These are phyloP conservation scores for Ctenodactylus gundi DNA, from an alignment of 2,113 vertebrate genomes.

Conservation along the genomic window DNA sequence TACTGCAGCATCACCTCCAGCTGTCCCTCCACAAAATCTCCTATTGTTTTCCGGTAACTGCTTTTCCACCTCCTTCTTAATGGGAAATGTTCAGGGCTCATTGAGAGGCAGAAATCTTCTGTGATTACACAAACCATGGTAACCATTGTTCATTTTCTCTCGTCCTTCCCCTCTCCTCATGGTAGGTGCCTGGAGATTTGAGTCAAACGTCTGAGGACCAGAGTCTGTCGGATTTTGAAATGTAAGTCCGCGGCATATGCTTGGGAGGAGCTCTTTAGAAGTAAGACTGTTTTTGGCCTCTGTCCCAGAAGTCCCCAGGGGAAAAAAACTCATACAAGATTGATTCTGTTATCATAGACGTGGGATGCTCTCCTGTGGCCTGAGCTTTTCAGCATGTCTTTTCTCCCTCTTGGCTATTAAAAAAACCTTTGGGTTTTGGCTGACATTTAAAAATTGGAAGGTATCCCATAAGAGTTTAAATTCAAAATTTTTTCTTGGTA, in stretches of 20 bases:
- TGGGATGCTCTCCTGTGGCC: background rate
- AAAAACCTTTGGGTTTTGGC: background rate
- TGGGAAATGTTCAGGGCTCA: background rate
- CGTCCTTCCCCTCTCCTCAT: conserved; percentile 34
- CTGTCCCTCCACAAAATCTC: conserved; percentile 26
- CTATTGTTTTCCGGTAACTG: conserved; percentile 27
- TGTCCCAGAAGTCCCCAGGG: background rate
- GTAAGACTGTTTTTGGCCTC: background rate
- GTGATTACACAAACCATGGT: conserved; percentile 54
- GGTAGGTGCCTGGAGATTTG: conserved; percentile 96
- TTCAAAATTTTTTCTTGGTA: background rate
- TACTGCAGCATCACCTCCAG: background rate
- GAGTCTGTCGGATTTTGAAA: conserved; percentile 99
- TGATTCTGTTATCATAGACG: background rate
- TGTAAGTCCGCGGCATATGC: conserved; percentile 86
- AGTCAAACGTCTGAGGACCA: conserved; percentile 99
- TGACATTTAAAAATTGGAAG: conserved; percentile 14
- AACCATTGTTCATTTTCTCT: conserved; percentile 53
- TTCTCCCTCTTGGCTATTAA: background rate
- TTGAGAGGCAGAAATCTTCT: conserved; percentile 19
- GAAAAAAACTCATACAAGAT: background rate
- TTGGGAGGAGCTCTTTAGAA: background rate
- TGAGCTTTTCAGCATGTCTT: background rate
- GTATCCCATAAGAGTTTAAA: background rate
- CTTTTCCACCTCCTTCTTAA: conserved; percentile 47